These are phyloP conservation scores for Chamaea fasciata DNA, from an alignment of 2,113 vertebrate genomes.

Conservation along the genomic window DNA sequence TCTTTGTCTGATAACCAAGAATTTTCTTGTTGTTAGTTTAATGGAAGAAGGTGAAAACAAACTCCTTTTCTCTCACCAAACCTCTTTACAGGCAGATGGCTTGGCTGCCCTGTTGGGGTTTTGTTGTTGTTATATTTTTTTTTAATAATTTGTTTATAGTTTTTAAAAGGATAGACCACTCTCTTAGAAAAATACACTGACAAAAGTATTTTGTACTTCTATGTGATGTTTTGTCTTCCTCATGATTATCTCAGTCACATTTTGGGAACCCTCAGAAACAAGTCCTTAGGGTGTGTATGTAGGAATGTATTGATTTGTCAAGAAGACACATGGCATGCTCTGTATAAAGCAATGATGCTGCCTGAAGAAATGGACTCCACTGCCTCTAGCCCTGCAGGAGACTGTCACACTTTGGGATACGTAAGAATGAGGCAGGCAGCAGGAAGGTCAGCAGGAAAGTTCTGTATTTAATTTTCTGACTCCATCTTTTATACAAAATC, in stretches of 20 bases:
- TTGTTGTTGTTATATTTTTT: background rate
- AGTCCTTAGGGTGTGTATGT: rapidly evolving
- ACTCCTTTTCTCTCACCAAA: background rate
- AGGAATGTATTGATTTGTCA: background rate
- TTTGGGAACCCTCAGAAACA: background rate
- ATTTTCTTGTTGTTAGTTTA: background rate
- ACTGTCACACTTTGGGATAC: too few species aligned
- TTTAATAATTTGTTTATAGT: background rate
- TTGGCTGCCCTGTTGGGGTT: rapidly evolving
- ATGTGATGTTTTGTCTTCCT: background rate
- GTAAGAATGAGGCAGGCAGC: too few species aligned
- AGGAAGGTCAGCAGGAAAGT: too few species aligned
- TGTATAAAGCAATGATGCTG: background rate
- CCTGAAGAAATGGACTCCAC: background rate
- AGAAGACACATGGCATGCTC: background rate
- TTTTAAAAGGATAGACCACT: background rate
- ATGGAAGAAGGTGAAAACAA: background rate
- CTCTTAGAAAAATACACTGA: background rate
- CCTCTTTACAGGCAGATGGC: background rate
- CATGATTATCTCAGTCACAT: background rate
- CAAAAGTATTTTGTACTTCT: background rate
- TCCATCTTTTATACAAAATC: too few species aligned
- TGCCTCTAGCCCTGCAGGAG: background rate
- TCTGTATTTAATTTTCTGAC: too few species aligned
- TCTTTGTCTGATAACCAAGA: background rate